Base-by-base conservation (phyloP, 2,113 vertebrate genomes). In the Pangasianodon gigas region DNA sequence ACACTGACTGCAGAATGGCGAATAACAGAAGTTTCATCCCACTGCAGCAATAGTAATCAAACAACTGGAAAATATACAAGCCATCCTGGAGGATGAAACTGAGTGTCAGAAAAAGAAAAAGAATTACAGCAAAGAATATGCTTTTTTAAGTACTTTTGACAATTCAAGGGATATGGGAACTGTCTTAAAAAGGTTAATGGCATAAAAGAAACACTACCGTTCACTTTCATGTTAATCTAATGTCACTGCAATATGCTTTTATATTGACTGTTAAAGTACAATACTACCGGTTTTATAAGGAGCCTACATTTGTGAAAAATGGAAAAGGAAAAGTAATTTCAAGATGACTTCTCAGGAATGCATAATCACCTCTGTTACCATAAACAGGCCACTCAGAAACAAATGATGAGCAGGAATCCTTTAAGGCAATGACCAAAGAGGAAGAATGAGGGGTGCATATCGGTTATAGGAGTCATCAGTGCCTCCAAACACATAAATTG, bases 1-100 rank as follows among this genome's bases (percentile, higher is more conserved):
- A 97, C 87, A 97, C 16, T 16, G 97, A 97, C 94, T 99, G 98
- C 89, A 97, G 95, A 88, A 97, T 37, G 0, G 98, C 94, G 86
- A 99, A 96, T 77, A 98, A 96, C n/a, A 99, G 97, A n/a, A 99
- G 94, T 90, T 97, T 97, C 0, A 93, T 97, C 41, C 98, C 98
- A 0, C 98, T 99, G 93, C 96, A 97, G 86, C 97, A 96, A 0
- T 99, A 99, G 93, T 98, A 98, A 93, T 99, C 98, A 92, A 99
- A 98, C 71, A 99, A 90, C 95, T 99, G 98, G 92, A 99, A 99
- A 92, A 99, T 92, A 90, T 99, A 99, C 94, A 99, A 96, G 51
- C 98, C 98, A 0, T 98, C 98, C 98, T 99, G 62, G 21, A 87
- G 13, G 58, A 7, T 32, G 58, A n/a, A 75, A 80, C 19, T 67